Conservation (phyloP, 2,888 invertebrate genomes). For the Tillus elongatus region DNA sequence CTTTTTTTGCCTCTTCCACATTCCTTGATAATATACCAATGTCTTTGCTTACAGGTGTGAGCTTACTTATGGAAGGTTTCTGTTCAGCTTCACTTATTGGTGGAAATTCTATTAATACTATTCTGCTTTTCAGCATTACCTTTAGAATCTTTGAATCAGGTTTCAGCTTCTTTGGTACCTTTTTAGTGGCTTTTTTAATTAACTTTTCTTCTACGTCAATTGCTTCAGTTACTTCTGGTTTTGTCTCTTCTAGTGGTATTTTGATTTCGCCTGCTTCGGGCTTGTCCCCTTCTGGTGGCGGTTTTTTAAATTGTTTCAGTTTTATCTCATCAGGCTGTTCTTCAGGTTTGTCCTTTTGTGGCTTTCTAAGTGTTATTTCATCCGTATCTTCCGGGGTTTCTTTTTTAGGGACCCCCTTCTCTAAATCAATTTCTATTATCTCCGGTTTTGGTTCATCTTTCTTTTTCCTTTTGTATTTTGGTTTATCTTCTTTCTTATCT, state of each 20-base stretch:
- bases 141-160: constrained; percentile 26
- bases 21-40: constrained; percentile 55
- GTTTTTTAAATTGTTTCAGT: constrained; percentile 28
- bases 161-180: constrained; percentile 20
- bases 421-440: constrained; percentile 20
- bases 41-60: constrained; percentile 47
- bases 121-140: constrained; percentile 36
- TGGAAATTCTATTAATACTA: constrained; percentile 35
- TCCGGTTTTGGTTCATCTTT: constrained; percentile 19
- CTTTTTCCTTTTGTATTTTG: constrained; percentile 1
- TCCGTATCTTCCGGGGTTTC: constrained; percentile 33
- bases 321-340: constrained; percentile 24
- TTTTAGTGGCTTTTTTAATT: constrained; percentile 19
- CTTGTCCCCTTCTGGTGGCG: constrained; percentile 32
- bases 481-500: constrained; percentile 2
- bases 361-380: constrained; percentile 31
- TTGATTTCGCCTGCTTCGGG: neutral
- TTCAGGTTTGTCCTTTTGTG: constrained; percentile 26
- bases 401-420: constrained; percentile 35
- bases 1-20: constrained; percentile 41
- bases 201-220: constrained; percentile 44
- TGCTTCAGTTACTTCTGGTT: constrained; percentile 41
- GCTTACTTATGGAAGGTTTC: constrained; percentile 29
- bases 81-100: constrained; percentile 27
- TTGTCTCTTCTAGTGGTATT: constrained; percentile 32